phyloP scores from a whole-genome alignment of 2,888 invertebrate species.

The Cryptosula pallasiana region DNA sequence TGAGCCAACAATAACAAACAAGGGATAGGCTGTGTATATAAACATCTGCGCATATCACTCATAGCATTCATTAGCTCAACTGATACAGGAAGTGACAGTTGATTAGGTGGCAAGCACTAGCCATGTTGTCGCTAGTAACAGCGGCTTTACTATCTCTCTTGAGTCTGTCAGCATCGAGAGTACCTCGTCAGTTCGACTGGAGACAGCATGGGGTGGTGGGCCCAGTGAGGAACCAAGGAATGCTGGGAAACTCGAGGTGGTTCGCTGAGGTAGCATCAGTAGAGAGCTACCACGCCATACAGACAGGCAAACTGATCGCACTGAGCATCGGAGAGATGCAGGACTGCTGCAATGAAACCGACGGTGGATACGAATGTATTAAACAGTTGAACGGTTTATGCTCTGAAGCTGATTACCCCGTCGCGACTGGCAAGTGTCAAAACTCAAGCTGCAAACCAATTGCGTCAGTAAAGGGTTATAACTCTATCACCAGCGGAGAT shows the following conservation, averaged over 20 bases:
- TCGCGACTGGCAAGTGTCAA: not conserved
- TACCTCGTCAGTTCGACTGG: no score
- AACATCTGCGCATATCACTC: no score
- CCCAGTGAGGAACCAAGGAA: not conserved
- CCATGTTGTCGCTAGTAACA: no score
- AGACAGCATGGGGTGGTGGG: not conserved
- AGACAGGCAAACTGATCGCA: not conserved
- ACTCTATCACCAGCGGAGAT: not conserved
- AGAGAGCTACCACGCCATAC: not conserved
- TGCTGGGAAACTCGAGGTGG: not conserved
- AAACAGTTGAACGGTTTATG: not conserved
- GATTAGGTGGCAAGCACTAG: no score
- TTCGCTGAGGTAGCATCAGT: not conserved
- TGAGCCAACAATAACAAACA: no score
- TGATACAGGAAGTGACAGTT: no score
- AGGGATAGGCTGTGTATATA: no score
- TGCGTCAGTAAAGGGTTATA: not conserved
- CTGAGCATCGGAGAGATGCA: not conserved
- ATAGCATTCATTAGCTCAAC: no score
- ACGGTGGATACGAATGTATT: not conserved
- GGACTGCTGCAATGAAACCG: not conserved
- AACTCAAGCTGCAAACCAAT: not conserved
- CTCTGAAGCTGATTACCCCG: not conserved
- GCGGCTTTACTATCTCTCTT: no score
- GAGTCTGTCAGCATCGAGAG: no score